Conservation (phyloP, 2,797 vertebrate species). For the Propithecus perrieri region DNA sequence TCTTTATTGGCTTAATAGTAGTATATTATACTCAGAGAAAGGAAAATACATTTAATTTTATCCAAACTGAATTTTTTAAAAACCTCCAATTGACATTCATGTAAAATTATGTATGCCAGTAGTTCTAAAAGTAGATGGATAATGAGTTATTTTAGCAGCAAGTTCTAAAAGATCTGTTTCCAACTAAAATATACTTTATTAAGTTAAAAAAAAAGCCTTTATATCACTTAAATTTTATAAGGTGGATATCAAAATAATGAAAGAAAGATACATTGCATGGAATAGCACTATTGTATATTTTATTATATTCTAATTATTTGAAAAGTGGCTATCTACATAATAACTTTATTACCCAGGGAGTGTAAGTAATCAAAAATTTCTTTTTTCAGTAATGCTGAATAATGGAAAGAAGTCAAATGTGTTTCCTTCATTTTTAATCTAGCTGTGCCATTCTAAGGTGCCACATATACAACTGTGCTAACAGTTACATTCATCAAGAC, state of each 20-base stretch:
- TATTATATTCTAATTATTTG: background rate
- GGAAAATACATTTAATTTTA: background rate
- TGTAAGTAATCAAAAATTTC: slow-evolving; percentile 3
- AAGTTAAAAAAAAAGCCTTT: background rate
- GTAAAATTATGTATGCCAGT: background rate
- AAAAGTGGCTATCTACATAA: background rate
- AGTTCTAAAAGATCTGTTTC: background rate
- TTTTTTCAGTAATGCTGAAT: background rate
- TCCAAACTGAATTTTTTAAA: background rate
- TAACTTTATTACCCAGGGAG: background rate
- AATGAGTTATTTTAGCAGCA: background rate
- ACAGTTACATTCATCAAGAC: background rate
- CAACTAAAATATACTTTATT: background rate
- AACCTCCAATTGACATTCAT: background rate
- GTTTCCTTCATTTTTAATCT: slow-evolving; percentile 18
- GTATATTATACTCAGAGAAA: background rate
- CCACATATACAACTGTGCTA: background rate
- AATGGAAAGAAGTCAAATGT: background rate
- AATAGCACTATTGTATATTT: background rate
- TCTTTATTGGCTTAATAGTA: background rate
- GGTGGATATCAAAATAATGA: background rate
- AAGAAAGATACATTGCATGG: background rate
- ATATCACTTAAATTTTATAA: background rate
- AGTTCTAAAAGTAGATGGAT: background rate
- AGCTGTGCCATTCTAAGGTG: background rate